phyloP scores from a whole-genome alignment of 92 coral and sea anemone species.

The Chrysogorgia sp. region DNA sequence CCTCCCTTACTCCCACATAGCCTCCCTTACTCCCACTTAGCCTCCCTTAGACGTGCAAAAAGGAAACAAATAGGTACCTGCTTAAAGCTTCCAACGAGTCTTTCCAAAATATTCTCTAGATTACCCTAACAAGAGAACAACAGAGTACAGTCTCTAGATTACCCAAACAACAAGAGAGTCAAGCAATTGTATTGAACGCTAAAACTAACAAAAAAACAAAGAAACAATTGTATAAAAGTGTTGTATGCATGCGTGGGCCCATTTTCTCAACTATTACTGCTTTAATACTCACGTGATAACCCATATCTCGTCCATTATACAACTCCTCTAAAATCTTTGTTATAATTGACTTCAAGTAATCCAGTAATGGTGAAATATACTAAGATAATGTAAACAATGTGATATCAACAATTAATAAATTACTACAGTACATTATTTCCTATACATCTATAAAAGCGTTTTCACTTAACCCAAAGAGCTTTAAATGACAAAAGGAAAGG shows the following conservation, averaged over 20 bases:
- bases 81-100: constrained; percentile 19
- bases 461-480: neutral
- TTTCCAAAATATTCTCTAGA: constrained; percentile 20
- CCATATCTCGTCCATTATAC: constrained; percentile 20
- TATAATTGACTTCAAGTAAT: constrained; percentile 28
- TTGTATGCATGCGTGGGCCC: too few relatives aligned
- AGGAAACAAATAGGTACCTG: constrained; percentile 19
- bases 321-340: constrained; percentile 34
- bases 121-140: constrained; percentile 5
- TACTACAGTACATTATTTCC: too few relatives aligned
- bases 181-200: too few relatives aligned
- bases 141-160: too few relatives aligned
- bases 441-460: neutral
- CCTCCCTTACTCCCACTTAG: neutral
- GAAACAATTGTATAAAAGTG: too few relatives aligned
- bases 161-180: neutral
- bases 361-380: constrained; percentile 29
- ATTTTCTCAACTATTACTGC: neutral
- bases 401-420: neutral
- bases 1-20: too few relatives aligned
- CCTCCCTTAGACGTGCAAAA: too few relatives aligned
- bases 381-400: neutral
- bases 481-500: constrained; percentile 3
- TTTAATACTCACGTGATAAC: constrained; percentile 10
- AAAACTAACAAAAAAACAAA: too few relatives aligned